These are phyloP conservation scores for Cylindroiulus punctatus DNA, from an alignment of 2,888 invertebrate genomes.

Conservation along the genomic window DNA sequence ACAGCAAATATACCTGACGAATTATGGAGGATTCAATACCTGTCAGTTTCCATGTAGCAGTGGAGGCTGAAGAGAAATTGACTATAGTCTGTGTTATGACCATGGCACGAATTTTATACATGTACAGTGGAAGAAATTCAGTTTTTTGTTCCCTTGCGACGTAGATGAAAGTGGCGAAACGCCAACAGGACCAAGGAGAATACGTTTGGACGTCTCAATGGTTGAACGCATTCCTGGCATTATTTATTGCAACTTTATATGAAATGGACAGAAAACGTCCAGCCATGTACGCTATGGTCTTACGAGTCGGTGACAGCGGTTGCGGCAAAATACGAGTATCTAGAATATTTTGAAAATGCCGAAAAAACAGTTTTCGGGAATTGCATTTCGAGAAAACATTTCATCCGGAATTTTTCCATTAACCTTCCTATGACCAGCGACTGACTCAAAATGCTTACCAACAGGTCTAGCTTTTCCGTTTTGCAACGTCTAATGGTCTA, in stretches of 20 bases:
- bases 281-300: too few relatives aligned
- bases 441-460: too few relatives aligned
- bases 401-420: not conserved
- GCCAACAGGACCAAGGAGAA: not conserved
- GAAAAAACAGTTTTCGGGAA: not conserved
- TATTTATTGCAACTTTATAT: not conserved
- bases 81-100: not conserved
- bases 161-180: not conserved
- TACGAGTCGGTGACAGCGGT: constrained; percentile 9
- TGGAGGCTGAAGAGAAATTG: not conserved
- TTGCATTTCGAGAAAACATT: not conserved
- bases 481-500: too few relatives aligned
- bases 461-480: too few relatives aligned
- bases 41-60: too few relatives aligned
- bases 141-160: not conserved
- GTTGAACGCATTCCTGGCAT: not conserved
- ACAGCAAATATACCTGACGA: too few relatives aligned
- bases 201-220: not conserved
- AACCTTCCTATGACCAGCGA: not conserved
- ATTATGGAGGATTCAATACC: too few relatives aligned
- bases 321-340: not conserved
- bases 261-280: not conserved
- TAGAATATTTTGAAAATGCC: not conserved
- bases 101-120: not conserved
- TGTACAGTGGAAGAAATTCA: not conserved